Conservation (phyloP, 2,888 invertebrate genomes). For the Drosophila neotestacea region DNA sequence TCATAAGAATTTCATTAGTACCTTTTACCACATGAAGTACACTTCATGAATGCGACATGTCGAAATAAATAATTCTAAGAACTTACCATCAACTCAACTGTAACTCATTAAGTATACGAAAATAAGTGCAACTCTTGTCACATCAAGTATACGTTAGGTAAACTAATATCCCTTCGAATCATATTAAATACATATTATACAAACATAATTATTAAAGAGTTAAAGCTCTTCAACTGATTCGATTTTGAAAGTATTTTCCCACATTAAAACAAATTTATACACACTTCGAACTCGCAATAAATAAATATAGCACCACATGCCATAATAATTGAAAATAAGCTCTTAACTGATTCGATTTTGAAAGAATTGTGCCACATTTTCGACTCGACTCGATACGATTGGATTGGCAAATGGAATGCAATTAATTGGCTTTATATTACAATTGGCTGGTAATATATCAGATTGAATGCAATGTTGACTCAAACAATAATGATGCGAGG, state of each 20-base stretch:
- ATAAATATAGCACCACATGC: background rate
- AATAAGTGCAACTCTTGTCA: background rate
- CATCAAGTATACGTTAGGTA: background rate
- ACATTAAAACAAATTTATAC: background rate
- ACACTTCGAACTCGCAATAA: background rate
- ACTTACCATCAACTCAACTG: background rate
- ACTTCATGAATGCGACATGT: too few relatives aligned
- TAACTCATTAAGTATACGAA: background rate
- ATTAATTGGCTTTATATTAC: slow-evolving; percentile 31
- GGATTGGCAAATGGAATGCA: slow-evolving; percentile 19
- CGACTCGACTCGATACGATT: background rate
- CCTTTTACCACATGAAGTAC: background rate
- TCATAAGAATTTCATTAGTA: too few relatives aligned
- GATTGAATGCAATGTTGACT: slow-evolving; percentile 64
- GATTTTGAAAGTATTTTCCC: too few relatives aligned
- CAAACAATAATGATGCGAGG: slow-evolving; percentile 49
- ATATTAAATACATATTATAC: too few relatives aligned
- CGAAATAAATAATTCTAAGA: too few relatives aligned
- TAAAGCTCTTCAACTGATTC: too few relatives aligned
- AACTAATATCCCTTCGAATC: too few relatives aligned
- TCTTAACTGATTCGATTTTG: background rate
- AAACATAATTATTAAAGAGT: too few relatives aligned
- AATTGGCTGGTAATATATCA: slow-evolving; percentile 42
- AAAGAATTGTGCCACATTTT: slow-evolving; percentile 12
- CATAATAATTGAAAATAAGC: background rate